phyloP scores from a whole-genome alignment of 35 echinoderm and acorn worm genomes.

The Anneissia japonica region DNA sequence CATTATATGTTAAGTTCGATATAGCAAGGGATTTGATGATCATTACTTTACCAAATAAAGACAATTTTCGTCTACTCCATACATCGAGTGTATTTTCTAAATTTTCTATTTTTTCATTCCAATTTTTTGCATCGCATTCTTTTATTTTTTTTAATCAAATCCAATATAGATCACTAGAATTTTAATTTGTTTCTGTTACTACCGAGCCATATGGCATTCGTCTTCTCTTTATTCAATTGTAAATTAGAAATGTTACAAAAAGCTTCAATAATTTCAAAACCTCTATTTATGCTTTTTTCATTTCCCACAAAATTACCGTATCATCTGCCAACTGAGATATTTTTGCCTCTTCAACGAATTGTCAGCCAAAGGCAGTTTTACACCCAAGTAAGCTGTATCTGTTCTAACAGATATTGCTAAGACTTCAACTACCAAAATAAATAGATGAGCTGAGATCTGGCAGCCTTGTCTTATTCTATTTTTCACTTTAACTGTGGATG shows the following conservation, averaged over 20 bases:
- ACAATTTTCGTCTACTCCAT: neutral
- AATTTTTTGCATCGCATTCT: neutral
- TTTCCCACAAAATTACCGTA: no score
- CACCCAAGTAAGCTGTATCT: neutral
- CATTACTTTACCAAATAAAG: neutral
- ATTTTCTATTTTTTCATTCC: neutral
- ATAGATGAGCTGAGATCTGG: neutral
- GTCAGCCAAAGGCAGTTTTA: neutral
- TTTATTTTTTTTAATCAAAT: neutral
- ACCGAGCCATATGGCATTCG: neutral
- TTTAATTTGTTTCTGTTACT: neutral
- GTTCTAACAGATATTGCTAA: neutral
- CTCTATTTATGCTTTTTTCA: neutral
- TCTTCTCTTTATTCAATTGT: neutral
- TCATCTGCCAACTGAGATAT: no score
- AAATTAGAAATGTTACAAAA: neutral
- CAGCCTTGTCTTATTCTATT: neutral
- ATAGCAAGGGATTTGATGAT: neutral
- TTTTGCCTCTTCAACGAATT: no score
- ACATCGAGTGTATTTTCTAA: neutral
- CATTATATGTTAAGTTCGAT: neutral
- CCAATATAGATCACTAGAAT: neutral
- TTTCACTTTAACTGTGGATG: neutral
- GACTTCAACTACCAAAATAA: neutral
- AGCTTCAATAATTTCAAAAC: neutral